phyloP scores from a whole-genome alignment of 2,888 invertebrate genomes.

The Oscheius sp. region DNA sequence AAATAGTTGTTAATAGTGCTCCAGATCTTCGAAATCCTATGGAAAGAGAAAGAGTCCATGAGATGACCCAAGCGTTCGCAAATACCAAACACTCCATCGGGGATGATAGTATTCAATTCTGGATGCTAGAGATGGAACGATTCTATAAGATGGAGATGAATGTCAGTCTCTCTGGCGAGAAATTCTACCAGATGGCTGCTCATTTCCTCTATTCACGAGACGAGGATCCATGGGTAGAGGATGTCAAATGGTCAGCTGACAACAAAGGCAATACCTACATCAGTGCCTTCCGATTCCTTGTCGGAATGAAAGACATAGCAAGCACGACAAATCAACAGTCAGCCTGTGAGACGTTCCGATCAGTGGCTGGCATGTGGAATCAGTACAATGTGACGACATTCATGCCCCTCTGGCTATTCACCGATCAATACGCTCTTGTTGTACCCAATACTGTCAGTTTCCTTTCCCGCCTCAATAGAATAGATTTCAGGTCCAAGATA shows the following conservation, averaged over 20 bases:
- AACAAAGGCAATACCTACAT: slow-evolving; percentile 32
- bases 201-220: slow-evolving; percentile 50
- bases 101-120: slow-evolving; percentile 58
- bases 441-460: slow-evolving; percentile 61
- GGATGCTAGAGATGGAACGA: slow-evolving; percentile 59
- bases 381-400: slow-evolving; percentile 64
- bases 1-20: slow-evolving; percentile 60
- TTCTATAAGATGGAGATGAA: slow-evolving; percentile 37
- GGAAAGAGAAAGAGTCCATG: slow-evolving; percentile 36
- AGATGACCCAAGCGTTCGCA: slow-evolving; percentile 55
- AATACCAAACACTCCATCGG: slow-evolving; percentile 58
- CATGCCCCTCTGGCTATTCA: slow-evolving; percentile 68
- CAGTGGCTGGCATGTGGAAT: slow-evolving; percentile 32
- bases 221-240: slow-evolving; percentile 55
- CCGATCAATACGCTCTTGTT: slow-evolving; percentile 65
- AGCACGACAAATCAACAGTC: slow-evolving; percentile 57
- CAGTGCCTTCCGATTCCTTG: slow-evolving; percentile 53
- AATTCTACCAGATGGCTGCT: slow-evolving; percentile 53
- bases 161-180: slow-evolving; percentile 24
- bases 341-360: slow-evolving; percentile 57
- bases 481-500: slow-evolving; percentile 72
- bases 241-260: slow-evolving; percentile 50
- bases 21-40: slow-evolving; percentile 53
- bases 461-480: neutral
- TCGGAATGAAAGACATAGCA: slow-evolving; percentile 63